Percentiles rank a stretch among this genome's conserved stretches.
Conservation (phyloP, 2,888 invertebrate species). For the Drosophila stalkeri region DNA sequence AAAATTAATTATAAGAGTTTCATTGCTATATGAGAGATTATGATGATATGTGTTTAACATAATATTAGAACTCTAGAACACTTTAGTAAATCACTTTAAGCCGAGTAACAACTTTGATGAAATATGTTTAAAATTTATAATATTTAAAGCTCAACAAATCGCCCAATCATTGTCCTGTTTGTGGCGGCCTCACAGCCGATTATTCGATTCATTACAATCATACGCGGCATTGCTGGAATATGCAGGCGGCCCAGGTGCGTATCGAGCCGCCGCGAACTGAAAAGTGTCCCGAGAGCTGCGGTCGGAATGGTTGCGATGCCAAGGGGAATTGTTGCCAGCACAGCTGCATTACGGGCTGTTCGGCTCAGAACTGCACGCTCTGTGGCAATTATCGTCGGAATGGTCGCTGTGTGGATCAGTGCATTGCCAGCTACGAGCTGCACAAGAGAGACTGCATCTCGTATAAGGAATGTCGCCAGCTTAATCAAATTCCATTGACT, state of each 20-base stretch:
- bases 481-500: slow-evolving; percentile 58
- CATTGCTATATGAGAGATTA: neutral
- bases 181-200: slow-evolving; percentile 77
- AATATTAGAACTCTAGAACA: neutral
- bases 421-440: slow-evolving; percentile 61
- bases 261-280: slow-evolving; percentile 30
- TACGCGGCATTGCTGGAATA: slow-evolving; percentile 91
- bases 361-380: slow-evolving; percentile 87
- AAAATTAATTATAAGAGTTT: too few species aligned
- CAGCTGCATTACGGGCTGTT: slow-evolving; percentile 93
- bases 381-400: slow-evolving; percentile 67
- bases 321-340: slow-evolving; percentile 90
- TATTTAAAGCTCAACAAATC: slow-evolving; percentile 87
- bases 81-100: neutral
- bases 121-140: neutral
- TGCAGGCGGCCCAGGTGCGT: slow-evolving; percentile 78
- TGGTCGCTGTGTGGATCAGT: slow-evolving; percentile 76
- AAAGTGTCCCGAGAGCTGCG: slow-evolving; percentile 87
- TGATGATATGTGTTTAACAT: neutral
- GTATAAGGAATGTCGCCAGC: slow-evolving; percentile 59
- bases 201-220: slow-evolving; percentile 35
- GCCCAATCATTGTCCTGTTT: slow-evolving; percentile 89
- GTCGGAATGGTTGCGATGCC: slow-evolving; percentile 85
- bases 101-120: neutral
- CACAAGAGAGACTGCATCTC: slow-evolving; percentile 67